These are phyloP conservation scores for Gambusia yucatana DNA, from an alignment of 2,797 vertebrate genomes.

Conservation along the genomic window DNA sequence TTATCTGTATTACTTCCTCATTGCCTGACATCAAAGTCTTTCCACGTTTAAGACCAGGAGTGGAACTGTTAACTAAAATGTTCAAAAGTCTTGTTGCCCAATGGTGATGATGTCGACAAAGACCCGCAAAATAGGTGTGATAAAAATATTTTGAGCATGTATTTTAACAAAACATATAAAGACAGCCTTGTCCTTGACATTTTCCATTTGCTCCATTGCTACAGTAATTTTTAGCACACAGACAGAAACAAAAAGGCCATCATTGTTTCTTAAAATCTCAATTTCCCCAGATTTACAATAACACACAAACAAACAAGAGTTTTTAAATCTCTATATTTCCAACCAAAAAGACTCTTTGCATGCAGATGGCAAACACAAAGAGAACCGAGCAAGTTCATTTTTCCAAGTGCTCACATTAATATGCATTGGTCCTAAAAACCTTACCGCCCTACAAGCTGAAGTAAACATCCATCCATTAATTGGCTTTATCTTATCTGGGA, in stretches of 20 bases:
- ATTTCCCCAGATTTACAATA: neutral
- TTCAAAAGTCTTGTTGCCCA: neutral
- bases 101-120: neutral
- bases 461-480: neutral
- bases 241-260: neutral
- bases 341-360: neutral
- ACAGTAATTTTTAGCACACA: neutral
- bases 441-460: neutral
- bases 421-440: neutral
- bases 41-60: neutral
- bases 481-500: neutral
- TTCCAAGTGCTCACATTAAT: neutral
- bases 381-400: neutral
- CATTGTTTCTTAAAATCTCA: neutral
- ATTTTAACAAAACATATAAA: neutral
- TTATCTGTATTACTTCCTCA: too few species aligned
- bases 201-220: neutral
- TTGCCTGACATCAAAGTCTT: neutral
- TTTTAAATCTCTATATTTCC: neutral
- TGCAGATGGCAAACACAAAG: neutral
- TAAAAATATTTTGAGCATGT: neutral
- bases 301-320: neutral
- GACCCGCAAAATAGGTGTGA: neutral
- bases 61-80: neutral
- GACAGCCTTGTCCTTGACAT: neutral